Evolutionary conservation across 1,140 invertebrate species (phyloP).

Genomic region (Heliconius melpomene): DNA sequence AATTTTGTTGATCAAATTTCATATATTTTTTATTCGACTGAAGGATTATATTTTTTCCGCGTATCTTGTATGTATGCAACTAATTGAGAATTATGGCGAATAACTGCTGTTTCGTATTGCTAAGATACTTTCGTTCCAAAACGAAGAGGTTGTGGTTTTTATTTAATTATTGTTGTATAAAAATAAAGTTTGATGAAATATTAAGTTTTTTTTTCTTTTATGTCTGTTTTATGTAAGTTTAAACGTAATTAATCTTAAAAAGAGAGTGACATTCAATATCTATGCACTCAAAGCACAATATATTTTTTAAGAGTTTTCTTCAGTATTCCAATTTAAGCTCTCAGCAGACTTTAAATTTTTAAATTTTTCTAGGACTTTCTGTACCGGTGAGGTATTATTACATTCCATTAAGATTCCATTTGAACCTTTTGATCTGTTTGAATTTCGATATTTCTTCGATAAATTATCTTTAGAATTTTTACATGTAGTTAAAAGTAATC

Average conservation of each 20-base stretch:
- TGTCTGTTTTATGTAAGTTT: no score
- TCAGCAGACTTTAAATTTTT: slow-evolving; percentile 48
- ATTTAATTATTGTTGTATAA: neutral
- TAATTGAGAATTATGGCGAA: no score
- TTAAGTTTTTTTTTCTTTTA: no score
- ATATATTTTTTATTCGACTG: no score
- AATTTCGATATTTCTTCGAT: neutral
- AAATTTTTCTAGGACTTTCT: slow-evolving; percentile 68
- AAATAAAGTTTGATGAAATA: no score
- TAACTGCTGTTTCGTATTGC: no score
- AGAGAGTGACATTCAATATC: no score
- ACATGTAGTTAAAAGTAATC: slow-evolving; percentile 52
- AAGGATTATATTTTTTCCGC: no score
- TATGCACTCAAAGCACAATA: neutral
- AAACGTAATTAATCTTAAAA: no score
- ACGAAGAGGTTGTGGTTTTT: neutral
- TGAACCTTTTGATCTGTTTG: neutral
- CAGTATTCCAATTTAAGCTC: neutral
- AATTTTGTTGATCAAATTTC: no score
- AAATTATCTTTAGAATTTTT: slow-evolving; percentile 40
- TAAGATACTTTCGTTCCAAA: no score
- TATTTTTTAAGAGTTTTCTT: neutral
- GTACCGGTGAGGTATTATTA: slow-evolving; percentile 49
- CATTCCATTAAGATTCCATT: neutral
- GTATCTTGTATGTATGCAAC: no score